Evolutionary conservation across 2,888 invertebrate genomes (phyloP).

Genomic region (Stictocephala bisonia): DNA sequence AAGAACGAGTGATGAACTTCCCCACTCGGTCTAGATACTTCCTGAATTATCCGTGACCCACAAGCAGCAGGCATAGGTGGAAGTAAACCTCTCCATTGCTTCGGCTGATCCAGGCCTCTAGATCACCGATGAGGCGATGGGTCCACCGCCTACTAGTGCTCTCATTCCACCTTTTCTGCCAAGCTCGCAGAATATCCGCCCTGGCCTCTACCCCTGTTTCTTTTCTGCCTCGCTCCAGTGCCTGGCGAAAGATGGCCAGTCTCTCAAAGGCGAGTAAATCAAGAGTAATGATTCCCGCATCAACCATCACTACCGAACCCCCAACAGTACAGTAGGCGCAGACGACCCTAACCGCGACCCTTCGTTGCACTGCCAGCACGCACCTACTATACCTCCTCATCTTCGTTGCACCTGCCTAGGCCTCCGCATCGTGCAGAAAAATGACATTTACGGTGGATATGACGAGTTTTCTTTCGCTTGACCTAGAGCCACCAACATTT

Average conservation of each 20-base stretch:
- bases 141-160: slow-evolving; percentile 54
- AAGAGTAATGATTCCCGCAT: too few species aligned
- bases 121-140: slow-evolving; percentile 42
- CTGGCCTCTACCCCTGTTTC: slow-evolving; percentile 7
- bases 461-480: slow-evolving; percentile 45
- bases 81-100: slow-evolving; percentile 54
- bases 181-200: slow-evolving; percentile 30
- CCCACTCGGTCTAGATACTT: slow-evolving; percentile 51
- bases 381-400: too few species aligned
- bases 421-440: too few species aligned
- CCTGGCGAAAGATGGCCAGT: slow-evolving; percentile 22
- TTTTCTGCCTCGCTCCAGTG: not conserved
- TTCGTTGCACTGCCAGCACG: too few species aligned
- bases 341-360: too few species aligned
- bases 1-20: too few species aligned
- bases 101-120: slow-evolving; percentile 51
- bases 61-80: slow-evolving; percentile 55
- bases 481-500: too few species aligned
- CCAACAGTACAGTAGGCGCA: too few species aligned
- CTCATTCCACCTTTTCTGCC: slow-evolving; percentile 53
- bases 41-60: slow-evolving; percentile 54
- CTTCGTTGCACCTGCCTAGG: too few species aligned
- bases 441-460: too few species aligned
- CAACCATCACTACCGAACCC: too few species aligned
- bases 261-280: slow-evolving; percentile 49